phyloP scores from a whole-genome alignment of 2,113 vertebrate genomes.

The Oxyruncus cristatus region DNA sequence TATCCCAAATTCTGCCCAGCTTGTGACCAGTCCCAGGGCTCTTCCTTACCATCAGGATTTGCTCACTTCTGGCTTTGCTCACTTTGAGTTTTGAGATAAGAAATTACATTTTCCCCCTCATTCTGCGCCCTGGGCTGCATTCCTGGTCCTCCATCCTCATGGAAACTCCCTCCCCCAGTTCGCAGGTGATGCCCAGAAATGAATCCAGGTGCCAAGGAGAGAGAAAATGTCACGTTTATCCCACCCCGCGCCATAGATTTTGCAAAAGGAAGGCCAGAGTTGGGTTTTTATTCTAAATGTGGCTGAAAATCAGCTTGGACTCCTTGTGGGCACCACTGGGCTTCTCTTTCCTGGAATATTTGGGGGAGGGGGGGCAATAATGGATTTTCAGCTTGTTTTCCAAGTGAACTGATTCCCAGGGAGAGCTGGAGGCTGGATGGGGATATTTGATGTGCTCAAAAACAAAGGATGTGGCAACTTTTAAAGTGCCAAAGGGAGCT shows the following conservation, averaged over 20 bases:
- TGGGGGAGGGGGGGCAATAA: too few relatives aligned
- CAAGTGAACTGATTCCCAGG: not conserved
- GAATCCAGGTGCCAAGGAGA: not conserved
- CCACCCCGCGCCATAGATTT: not conserved
- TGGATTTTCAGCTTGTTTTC: not conserved
- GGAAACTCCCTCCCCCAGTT: not conserved
- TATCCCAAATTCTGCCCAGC: not conserved
- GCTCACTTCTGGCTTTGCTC: not conserved
- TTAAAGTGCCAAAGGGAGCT: rapidly evolving
- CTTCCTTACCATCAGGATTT: not conserved
- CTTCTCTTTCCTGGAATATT: not conserved
- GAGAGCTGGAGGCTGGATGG: not conserved
- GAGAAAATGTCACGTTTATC: not conserved
- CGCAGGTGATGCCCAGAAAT: not conserved
- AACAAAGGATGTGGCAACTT: rapidly evolving
- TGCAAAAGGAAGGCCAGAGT: not conserved
- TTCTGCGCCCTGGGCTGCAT: not conserved
- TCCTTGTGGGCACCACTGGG: not conserved
- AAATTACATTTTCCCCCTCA: not conserved
- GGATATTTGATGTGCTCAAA: rapidly evolving
- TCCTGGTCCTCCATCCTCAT: rapidly evolving
- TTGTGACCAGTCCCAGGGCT: not conserved
- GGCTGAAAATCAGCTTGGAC: not conserved
- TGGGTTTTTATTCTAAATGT: too few relatives aligned
- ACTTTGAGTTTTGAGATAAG: not conserved